Percentiles rank a stretch among this genome's conserved stretches.
Evolutionary conservation across 2,797 vertebrate species (phyloP).

Genomic region (Anguilla obscura): DNA sequence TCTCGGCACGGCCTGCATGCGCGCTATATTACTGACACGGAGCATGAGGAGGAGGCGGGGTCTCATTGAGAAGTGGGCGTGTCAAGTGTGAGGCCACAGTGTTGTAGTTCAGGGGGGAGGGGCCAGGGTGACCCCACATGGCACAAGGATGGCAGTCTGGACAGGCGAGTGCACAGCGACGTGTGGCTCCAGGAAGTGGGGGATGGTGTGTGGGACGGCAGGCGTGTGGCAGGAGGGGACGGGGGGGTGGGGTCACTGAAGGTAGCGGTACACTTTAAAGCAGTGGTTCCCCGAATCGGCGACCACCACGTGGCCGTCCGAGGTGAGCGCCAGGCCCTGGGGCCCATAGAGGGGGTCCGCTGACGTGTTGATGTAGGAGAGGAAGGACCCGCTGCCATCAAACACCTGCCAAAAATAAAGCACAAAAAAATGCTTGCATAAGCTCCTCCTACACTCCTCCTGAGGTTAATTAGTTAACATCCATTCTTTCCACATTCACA

Average conservation of each 20-base stretch:
- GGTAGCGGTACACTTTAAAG: constrained; percentile 97
- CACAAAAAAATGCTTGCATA: neutral
- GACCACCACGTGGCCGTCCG: constrained; percentile 94
- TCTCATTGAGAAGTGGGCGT: neutral
- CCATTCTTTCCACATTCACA: neutral
- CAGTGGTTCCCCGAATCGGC: constrained; percentile 99
- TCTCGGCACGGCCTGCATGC: neutral
- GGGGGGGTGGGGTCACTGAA: constrained; percentile 76
- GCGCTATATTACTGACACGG: neutral
- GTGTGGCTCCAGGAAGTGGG: constrained; percentile 4
- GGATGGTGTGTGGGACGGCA: constrained; percentile 4
- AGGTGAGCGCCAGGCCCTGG: constrained; percentile 93
- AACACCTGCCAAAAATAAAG: constrained; percentile 81
- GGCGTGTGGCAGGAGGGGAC: neutral
- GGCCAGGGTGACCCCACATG: constrained; percentile 27
- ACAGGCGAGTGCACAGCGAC: constrained; percentile 46
- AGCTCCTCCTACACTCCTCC: neutral
- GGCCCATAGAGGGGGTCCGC: constrained; percentile 97
- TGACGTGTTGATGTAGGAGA: constrained; percentile 98
- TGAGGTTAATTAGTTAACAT: neutral
- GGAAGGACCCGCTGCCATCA: constrained; percentile 94
- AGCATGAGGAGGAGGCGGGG: neutral
- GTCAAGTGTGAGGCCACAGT: constrained; percentile 28
- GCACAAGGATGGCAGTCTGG: constrained; percentile 46
- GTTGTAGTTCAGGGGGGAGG: neutral